Evolutionary conservation across 2,113 vertebrate species (phyloP), one percentile per base, ranked within the genome.

Genomic region (Menidia beryllina): DNA sequence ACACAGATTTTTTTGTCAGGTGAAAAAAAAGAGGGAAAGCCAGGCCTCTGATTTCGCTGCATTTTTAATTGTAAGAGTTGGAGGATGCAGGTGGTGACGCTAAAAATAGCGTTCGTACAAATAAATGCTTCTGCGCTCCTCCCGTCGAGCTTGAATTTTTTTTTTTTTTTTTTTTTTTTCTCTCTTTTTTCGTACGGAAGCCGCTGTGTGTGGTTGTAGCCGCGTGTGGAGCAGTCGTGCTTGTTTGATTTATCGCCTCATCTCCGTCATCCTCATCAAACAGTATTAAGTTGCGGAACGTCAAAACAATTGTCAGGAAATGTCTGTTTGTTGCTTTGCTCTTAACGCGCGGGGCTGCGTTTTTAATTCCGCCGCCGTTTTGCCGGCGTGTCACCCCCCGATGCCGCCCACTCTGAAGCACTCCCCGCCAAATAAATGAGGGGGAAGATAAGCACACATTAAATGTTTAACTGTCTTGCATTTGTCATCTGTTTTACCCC

Each of bases 391-490:
- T 86, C 88, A 83, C 81, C 91, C 86, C 69, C 80, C 82, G 83
- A 89, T 85, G 64, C 86, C 87, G 81, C 86, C 89, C 87, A 86
- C 90, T 86, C 86, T 86, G 85, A 89, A 88, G 87, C 77, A 65
- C 85, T 84, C 83, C 77, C 79, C 82, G 83, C 85, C 86, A 91
- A 90, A 88, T 87, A 91, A 90, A 91, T 92, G 90, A 91, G 86
- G 84, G 84, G 81, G 87, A 81, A 83, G 86, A 92, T 89, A 91
- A 92, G 91, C 88, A 86, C 86, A 84, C 89, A 91, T 92, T 89
- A 91, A 93, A 93, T 92, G 89, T 93, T 93, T 92, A 93, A 93
- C 91, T 90, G 88, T 92, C 89, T 92, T 79, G 68, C 88, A 87
- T 93, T 93, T 93, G 91, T 93, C 91, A 90, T 93, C 86, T 91